Base-by-base conservation (phyloP, 2,888 invertebrate species). In the Lasioglossum leucozonium region DNA sequence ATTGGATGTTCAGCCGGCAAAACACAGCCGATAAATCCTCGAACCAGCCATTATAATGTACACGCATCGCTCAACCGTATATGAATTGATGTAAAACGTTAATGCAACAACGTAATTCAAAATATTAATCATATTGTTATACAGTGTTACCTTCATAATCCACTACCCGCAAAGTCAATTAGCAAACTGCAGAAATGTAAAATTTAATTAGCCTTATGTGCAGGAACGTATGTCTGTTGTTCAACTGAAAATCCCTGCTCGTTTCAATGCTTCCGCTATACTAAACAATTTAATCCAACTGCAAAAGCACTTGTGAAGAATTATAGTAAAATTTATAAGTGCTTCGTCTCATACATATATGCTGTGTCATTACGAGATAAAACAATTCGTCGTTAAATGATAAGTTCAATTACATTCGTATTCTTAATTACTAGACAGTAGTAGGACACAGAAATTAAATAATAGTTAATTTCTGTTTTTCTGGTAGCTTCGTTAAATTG, bases 21-120 rank as follows among this genome's bases (percentile, higher is more conserved):
- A n/a, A 55, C 10, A n/a, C 4, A 4, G 0, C 55, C 3, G 4
- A n/a, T 55, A 55, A 55, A 55, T 55, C n/a, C 10, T n/a, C n/a
- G 55, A 55, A 55, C n/a, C 55, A 55, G n/a, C 55, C n/a, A 55
- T 55, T 55, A 55, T n/a, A 55, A 55, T 51, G 22, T n/a, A n/a
- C n/a, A n/a, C 55, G 55, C n/a, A n/a, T 55, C 55, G n/a, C 55
- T 55, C 55, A n/a, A 0, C 55, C 10, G 55, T 55, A n/a, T 55
- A n/a, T n/a, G n/a, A 55, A 55, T 55, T n/a, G n/a, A 55, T 55
- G 11, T 55, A n/a, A n/a, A 55, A 55, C 62, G 40, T 44, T 40
- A 40, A n/a, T 26, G 16, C 16, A 62, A 30, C 62, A 62, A 26
- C 16, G 30, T 62, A 30, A 62, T 62, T 62, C 62, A 62, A 62